Base-by-base conservation (phyloP, 2,888 invertebrate genomes). In the Cactoblastis cactorum region DNA sequence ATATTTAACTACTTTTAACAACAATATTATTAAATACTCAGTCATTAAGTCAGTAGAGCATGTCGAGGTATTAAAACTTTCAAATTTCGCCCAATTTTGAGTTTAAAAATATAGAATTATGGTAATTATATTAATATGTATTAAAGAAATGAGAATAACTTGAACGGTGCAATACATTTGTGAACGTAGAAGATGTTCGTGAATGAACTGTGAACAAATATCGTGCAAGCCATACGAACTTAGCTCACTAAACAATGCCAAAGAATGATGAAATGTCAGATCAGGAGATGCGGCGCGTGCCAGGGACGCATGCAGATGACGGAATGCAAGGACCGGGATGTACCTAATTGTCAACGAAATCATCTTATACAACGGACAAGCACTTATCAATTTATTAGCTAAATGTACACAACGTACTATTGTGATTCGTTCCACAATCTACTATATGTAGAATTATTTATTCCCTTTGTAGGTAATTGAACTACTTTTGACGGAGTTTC, bases 171-270 rank as follows among this genome's bases (percentile, higher is more conserved):
- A 82, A 84, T 84, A 84, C 67, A 65, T 64, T 63, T 67, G 54
- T 62, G 61, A 63, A 62, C 50, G 67, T 69, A 69, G 56, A 64
- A 64, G 62, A 61, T 65, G 59, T 41, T 61, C 56, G 59, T 57
- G 8, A 58, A 52, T 56, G 55, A 60, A 60, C 59, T 47, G 43
- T 43, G 53, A 55, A 58, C 59, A 52, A 51, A 55, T 56, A 63
- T 61, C 70, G 72, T 74, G 69, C 58, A 73, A 71, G 69, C 72
- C 58, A 68, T 65, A 74, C 67, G 73, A 80, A 76, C 74, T 77
- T 76, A 83, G 84, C 86, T 85, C 88, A 86, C 84, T 87, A 81
- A 75, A 84, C 79, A 87, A 88, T 87, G 86, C 88, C 88, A 88
- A 88, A 88, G 88, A 88, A 83, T 75, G 82, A 77, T 77, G 74